phyloP scores from a whole-genome alignment of 1,140 invertebrate genomes.

The Mactra quadrangularis region DNA sequence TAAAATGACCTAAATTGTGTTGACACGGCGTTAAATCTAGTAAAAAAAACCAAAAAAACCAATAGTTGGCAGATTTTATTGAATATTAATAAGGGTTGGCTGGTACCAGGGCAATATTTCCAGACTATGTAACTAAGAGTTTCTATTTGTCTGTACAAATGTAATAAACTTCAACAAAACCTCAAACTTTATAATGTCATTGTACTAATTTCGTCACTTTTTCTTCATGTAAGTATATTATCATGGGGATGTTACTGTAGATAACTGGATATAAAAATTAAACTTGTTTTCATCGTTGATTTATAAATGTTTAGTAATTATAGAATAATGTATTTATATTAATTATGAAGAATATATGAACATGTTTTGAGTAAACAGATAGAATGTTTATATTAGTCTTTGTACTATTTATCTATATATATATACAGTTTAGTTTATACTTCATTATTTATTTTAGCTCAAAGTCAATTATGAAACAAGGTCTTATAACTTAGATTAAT shows the following conservation, averaged over 20 bases:
- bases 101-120: too few species aligned
- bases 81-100: too few species aligned
- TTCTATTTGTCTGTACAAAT: background rate
- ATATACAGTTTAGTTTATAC: too few species aligned
- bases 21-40: too few species aligned
- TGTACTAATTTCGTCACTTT: background rate
- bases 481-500: too few species aligned
- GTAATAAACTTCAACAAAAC: background rate
- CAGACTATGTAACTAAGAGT: background rate
- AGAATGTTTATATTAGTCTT: background rate
- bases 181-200: background rate
- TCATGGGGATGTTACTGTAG: conserved; percentile 18
- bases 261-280: too few species aligned
- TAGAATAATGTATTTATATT: conserved; percentile 41
- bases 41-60: too few species aligned
- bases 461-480: too few species aligned
- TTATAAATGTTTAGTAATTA: conserved; percentile 18
- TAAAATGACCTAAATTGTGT: too few species aligned
- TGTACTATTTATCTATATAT: background rate
- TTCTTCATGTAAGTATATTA: background rate
- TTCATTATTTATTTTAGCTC: too few species aligned
- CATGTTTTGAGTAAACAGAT: conserved; percentile 42
- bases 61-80: too few species aligned
- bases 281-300: background rate
- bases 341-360: conserved; percentile 34